Base-by-base conservation (phyloP, 2,113 vertebrate species). In the Ammodytes dubius region DNA sequence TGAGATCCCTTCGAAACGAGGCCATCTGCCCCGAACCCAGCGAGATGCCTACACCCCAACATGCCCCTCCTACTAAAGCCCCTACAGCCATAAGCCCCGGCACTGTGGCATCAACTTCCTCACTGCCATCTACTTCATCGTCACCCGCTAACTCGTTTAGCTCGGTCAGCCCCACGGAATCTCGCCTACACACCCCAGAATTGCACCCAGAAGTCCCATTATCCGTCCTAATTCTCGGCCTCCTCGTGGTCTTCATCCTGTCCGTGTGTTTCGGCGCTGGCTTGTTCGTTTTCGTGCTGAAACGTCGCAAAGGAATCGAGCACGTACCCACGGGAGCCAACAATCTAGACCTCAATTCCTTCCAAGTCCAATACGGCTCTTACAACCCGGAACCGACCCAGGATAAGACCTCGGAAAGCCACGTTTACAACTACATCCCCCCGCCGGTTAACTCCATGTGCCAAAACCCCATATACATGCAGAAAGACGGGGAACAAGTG, bases 381-480 rank as follows among this genome's bases (percentile, higher is more conserved):
- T 99, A 99, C 90, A 96, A 95, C 59, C 91, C 94, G 0, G 97
- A 98, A 73, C 91, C 92, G 0, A 96, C 95, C 0, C 88, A 88
- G 4, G 96, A 97, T 57, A 99, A 99, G 92, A 94, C 93, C 0
- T 97, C 95, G 0, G 97, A 99, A 52, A 96, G 96, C 68, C 98
- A 99, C 0, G 97, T 99, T 74, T 99, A 99, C 82, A 99, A 98
- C 86, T 99, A 99, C 64, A 98, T 98, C 77, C 96, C 97, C 19
- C 97, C 98, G 42, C 96, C 97, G 0, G 94, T 99, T 63, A 97
- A 97, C 35, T 97, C 98, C 91, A 99, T 99, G 98, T 99, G 98
- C 92, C 98, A 98, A 91, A 99, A 99, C 79, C 98, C 98, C 0
- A 99, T 99, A 81, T 99, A 99, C 94, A 97, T 99, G 95, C 98